phyloP scores from a whole-genome alignment of 2,113 vertebrate genomes.

The Oryctolagus cuniculus region mOryCun1.1 NC_091436.1:109762501-109763000 shows the following conservation, averaged over 20 bases:
- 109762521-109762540: background rate
- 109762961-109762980: no score
- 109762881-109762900: background rate
- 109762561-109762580: background rate
- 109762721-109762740: background rate
- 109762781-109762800: background rate
- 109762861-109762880: background rate
- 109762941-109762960: no score
- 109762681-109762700: background rate
- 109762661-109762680: background rate
- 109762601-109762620: background rate
- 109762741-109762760: background rate
- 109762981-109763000: no score
- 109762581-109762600: background rate
- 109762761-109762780: background rate
- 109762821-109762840: background rate
- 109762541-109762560: background rate
- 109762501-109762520: accelerated
- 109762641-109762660: background rate
- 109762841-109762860: background rate
- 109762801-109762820: background rate
- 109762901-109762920: background rate
- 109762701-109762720: background rate
- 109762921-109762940: no score
- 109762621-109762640: background rate